Evolutionary conservation across 2,113 vertebrate species (phyloP).

Genomic region (Zosterops pallidus): DNA sequence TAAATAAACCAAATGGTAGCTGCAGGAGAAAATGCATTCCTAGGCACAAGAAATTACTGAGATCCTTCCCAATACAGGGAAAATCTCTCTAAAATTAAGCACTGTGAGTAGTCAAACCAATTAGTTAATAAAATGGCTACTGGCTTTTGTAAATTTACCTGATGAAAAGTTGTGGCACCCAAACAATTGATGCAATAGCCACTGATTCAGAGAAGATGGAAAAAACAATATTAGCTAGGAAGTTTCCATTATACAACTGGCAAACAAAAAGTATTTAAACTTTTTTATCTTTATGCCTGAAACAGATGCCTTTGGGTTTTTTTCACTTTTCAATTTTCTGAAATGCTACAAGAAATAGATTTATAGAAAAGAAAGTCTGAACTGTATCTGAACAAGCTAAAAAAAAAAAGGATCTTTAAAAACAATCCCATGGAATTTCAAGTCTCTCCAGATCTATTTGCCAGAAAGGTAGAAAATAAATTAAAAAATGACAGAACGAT

Average conservation of each 20-base stretch:
- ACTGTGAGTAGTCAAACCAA: neutral
- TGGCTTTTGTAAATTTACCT: neutral
- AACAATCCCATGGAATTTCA: neutral
- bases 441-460: neutral
- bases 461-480: constrained; percentile 1
- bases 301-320: neutral
- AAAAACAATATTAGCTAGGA: neutral
- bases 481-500: neutral
- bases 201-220: neutral
- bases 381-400: neutral
- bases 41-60: neutral
- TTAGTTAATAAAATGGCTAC: neutral
- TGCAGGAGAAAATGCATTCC: neutral
- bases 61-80: neutral
- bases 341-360: neutral
- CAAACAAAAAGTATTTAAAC: neutral
- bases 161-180: neutral
- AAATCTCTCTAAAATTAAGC: neutral
- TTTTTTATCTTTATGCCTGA: neutral
- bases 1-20: constrained; percentile 6
- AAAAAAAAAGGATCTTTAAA: neutral
- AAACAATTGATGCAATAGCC: neutral
- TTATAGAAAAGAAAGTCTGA: neutral
- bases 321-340: neutral
- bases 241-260: neutral